phyloP scores from a whole-genome alignment of 2,888 invertebrate species.

The Carterocephalus palaemon region DNA sequence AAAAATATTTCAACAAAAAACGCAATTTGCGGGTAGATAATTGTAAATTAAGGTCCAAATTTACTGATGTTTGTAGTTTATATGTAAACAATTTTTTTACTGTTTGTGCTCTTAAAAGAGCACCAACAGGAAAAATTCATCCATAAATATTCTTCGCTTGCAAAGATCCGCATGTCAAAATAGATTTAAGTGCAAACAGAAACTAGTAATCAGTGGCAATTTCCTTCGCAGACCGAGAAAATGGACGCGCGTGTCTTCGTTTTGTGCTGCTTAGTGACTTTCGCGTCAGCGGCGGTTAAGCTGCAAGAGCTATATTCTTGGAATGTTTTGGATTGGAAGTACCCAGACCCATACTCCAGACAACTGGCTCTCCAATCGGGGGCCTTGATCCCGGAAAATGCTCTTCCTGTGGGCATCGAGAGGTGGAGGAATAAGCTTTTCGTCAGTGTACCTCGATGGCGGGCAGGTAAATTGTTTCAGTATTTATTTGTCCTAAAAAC shows the following conservation, averaged over 20 bases:
- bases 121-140: no score
- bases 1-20: no score
- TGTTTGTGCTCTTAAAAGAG: no score
- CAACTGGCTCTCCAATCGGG: constrained; percentile 82
- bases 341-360: constrained; percentile 80
- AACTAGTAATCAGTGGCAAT: no score
- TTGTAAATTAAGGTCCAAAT: no score
- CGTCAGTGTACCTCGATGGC: constrained; percentile 89
- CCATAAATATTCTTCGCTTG: no score
- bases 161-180: no score
- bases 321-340: constrained; percentile 87
- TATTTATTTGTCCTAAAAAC: neutral
- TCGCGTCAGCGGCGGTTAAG: constrained; percentile 65
- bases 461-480: constrained; percentile 77
- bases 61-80: no score
- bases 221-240: no score
- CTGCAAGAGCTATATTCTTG: constrained; percentile 86
- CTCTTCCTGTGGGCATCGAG: constrained; percentile 89
- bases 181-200: no score
- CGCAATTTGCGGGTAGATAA: no score
- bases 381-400: constrained; percentile 86
- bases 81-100: no score
- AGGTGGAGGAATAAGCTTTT: constrained; percentile 90
- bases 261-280: constrained; percentile 43
- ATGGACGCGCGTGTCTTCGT: constrained; percentile 14